Base-by-base conservation (phyloP, 1,140 invertebrate species). In the Wiebesia pumilae region DNA sequence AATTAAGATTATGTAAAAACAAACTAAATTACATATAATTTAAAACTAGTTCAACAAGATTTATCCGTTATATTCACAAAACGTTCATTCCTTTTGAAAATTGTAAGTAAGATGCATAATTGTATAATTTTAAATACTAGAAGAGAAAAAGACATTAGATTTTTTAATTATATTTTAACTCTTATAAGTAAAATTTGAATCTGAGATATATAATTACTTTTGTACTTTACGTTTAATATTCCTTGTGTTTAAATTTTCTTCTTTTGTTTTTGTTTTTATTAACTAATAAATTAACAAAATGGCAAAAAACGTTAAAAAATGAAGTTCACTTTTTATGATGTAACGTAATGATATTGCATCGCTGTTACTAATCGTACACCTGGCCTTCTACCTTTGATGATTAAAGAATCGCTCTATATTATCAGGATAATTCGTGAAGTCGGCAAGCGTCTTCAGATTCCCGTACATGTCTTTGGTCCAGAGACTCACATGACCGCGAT, bases 401-500 rank as follows among this genome's bases (percentile, higher is more conserved):
- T 19, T 33, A 38, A 21, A 71, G 0, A 33, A 30, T 21, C 12
- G 16, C 33, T 35, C 21, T 71, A 40, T 71, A 14, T 35, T 85
- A 51, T 14, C 21, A 96, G 97, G 90, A 96, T 97, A 90, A 98
- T 98, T 95, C 95, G 97, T 0, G 97, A 98, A 92, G 97, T 97
- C 92, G 98, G 98, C 58, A 96, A 97, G 89, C 97, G 97, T 33
- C 95, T 99, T 35, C 97, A 97, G 77, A 97, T 99, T 90, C 98
- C 98, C 0, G 96, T 99, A 88, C 96, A 97, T 91, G 99, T 99
- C 43, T 99, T 99, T 93, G 99, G 99, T 0, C 99, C 99, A 0
- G 99, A 99, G 93, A 99, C 98, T 19, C 99, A 99, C 93, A 99
- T 99, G 99, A 99, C 99, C 0, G 97, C 98, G 19, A 99, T 99